Evolutionary conservation across 2,888 invertebrate genomes (phyloP).

Genomic region (Ornithoptera priamus): DNA sequence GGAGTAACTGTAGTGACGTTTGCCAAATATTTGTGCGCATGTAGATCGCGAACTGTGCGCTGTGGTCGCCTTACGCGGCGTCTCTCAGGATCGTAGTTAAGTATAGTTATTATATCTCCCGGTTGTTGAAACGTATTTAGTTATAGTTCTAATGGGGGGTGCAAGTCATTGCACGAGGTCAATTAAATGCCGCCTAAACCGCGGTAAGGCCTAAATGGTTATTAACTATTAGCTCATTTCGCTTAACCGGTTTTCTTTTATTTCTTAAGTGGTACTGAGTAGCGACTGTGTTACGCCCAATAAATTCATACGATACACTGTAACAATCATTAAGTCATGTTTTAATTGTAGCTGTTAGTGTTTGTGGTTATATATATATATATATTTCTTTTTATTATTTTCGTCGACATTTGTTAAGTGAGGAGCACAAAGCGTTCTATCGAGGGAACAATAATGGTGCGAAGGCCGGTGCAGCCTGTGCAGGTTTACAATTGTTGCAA

Average conservation of each 20-base stretch:
- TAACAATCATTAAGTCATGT: background rate
- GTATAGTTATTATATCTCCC: slow-evolving; percentile 66
- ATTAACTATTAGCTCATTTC: slow-evolving; percentile 37
- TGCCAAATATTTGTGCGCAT: slow-evolving; percentile 72
- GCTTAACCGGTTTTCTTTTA: background rate
- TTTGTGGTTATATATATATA: slow-evolving; percentile 28
- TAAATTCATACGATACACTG: background rate
- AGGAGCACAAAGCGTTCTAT: slow-evolving; percentile 24
- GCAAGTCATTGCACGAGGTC: slow-evolving; percentile 71
- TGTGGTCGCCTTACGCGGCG: slow-evolving; percentile 59
- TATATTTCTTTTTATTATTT: background rate
- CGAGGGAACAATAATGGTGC: slow-evolving; percentile 30
- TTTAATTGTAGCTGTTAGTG: slow-evolving; percentile 1
- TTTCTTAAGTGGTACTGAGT: background rate
- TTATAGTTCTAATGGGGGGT: slow-evolving; percentile 48
- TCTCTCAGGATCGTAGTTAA: slow-evolving; percentile 67
- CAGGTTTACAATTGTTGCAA: slow-evolving; percentile 22
- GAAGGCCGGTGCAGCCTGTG: slow-evolving; percentile 9
- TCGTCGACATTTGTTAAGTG: slow-evolving; percentile 1
- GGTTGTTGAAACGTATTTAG: slow-evolving; percentile 71
- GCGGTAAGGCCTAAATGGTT: slow-evolving; percentile 56
- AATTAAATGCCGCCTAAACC: slow-evolving; percentile 68
- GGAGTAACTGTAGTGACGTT: slow-evolving; percentile 55
- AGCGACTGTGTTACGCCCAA: background rate
- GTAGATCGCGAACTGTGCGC: slow-evolving; percentile 48